Percentiles rank a stretch among this genome's conserved stretches.
Evolutionary conservation across 2,113 vertebrate species (phyloP).

Genomic region (Ochotona curzoniae): DNA sequence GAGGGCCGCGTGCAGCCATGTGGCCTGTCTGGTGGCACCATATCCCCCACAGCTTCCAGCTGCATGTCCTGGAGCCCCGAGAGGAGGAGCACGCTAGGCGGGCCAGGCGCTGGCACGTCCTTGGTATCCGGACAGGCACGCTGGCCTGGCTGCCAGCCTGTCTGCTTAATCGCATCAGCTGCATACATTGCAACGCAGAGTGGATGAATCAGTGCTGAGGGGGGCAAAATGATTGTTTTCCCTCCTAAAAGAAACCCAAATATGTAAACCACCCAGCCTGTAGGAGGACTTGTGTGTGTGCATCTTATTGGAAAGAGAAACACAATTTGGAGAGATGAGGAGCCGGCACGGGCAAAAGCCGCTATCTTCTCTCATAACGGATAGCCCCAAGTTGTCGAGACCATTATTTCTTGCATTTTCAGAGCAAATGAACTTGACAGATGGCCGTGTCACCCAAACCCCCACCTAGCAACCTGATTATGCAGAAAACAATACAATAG

Average conservation of each 20-base stretch:
- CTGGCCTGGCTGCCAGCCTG: slow-evolving; percentile 77
- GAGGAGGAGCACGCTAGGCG: slow-evolving; percentile 54
- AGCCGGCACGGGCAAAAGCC: slow-evolving; percentile 83
- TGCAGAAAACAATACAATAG: slow-evolving; percentile 99
- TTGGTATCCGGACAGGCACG: slow-evolving; percentile 76
- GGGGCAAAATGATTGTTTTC: slow-evolving; percentile 74
- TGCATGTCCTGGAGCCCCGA: slow-evolving; percentile 29
- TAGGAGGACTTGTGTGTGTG: slow-evolving; percentile 78
- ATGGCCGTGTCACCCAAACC: slow-evolving; percentile 99
- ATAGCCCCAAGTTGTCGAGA: slow-evolving; percentile 94
- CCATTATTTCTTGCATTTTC: slow-evolving; percentile 99
- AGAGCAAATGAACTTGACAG: slow-evolving; percentile 99
- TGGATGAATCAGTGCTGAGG: slow-evolving; percentile 79
- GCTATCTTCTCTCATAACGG: slow-evolving; percentile 93
- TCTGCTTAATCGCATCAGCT: slow-evolving; percentile 91
- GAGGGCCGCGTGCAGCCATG: no score
- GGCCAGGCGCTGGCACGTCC: slow-evolving; percentile 62
- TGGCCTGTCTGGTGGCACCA: no score
- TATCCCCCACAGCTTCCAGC: no score
- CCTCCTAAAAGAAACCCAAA: neutral
- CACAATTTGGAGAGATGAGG: slow-evolving; percentile 88
- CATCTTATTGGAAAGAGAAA: slow-evolving; percentile 82
- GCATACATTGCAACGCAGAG: slow-evolving; percentile 89
- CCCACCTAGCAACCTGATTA: slow-evolving; percentile 99
- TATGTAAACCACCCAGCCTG: slow-evolving; percentile 77